Conservation (phyloP, 2,113 vertebrate genomes). For the Calyptommatus sinebrachiatus region DNA sequence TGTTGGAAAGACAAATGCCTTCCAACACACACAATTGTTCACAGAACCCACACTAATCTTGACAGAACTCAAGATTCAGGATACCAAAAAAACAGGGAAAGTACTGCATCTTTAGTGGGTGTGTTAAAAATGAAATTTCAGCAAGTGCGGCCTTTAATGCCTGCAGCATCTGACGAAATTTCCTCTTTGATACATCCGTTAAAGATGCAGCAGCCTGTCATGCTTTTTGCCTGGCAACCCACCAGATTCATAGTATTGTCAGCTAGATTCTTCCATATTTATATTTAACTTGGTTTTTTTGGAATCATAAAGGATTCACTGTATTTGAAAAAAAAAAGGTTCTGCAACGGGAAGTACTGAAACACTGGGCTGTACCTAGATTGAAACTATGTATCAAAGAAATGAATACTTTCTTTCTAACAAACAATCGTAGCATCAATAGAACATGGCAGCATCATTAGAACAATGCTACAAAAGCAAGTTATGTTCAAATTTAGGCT, state of each 20-base stretch:
- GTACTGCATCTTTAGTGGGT: background rate
- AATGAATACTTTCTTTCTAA: background rate
- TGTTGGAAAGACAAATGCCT: background rate
- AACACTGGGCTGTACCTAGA: too few relatives aligned
- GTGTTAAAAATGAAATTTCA: too few relatives aligned
- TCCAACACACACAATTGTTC: fast-evolving
- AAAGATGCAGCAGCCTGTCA: background rate
- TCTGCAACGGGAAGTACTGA: background rate
- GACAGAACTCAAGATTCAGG: background rate
- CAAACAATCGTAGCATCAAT: background rate
- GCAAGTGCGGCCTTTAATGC: too few relatives aligned
- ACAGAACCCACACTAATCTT: background rate
- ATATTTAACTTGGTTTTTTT: background rate
- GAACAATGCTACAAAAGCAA: background rate
- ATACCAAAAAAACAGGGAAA: too few relatives aligned
- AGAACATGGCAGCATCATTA: background rate
- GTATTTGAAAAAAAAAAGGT: background rate
- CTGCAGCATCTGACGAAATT: too few relatives aligned
- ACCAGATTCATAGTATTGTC: background rate
- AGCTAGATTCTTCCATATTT: background rate
- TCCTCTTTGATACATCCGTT: too few relatives aligned
- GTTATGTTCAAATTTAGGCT: too few relatives aligned
- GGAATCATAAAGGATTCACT: background rate
- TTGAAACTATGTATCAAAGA: background rate
- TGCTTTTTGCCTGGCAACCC: background rate